Base-by-base conservation (phyloP, 2,888 invertebrate genomes). In the Girardia tigrina region DNA sequence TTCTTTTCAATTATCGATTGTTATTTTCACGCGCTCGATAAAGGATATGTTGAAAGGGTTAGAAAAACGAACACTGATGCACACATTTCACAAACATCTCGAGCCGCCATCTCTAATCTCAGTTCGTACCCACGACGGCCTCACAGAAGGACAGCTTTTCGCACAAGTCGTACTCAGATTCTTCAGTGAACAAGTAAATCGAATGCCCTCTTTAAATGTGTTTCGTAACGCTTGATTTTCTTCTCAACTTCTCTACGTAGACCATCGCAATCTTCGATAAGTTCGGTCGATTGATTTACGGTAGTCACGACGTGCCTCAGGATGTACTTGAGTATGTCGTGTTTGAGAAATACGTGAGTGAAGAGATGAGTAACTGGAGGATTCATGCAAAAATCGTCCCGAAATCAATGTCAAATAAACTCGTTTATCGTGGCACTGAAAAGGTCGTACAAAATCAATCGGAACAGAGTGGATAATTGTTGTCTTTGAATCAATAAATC, bases 271-370 rank as follows among this genome's bases (percentile, higher is more conserved):
- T 98, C 12, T 98, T 95, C 82, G 98, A 98, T 83, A 88, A 95
- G 72, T 98, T 98, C 85, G 98, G 98, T 0, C 88, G 95, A 0
- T 86, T 97, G 0, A 88, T 94, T 85, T 90, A 92, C 82, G 98
- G 98, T 2, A 92, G 91, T 82, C 92, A 94, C 83, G 89, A 90
- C 73, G 81, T 93, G 0, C 89, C 89, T 0, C 94, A 94, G 83
- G 94, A 95, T 83, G 93, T 94, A 0, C 84, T 98, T 8, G 98
- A 98, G 82, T 99, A 97, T 84, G 89, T 97, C 0, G 94, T 99
- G 0, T 94, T 94, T 83, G 98, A 99, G 84, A 95, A 93, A 81
- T 94, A 95, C 82, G 85, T 98, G 28, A 88, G 93, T 0, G 90
- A 93, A 82, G 85, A 90, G 77, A 93, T 97, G 81, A 94, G 95